A percentile compares a stretch with the other conserved stretches of the same genome.
Evolutionary conservation across 2,888 invertebrate species (phyloP).

Genomic region (Ptychoptera contaminata): DNA sequence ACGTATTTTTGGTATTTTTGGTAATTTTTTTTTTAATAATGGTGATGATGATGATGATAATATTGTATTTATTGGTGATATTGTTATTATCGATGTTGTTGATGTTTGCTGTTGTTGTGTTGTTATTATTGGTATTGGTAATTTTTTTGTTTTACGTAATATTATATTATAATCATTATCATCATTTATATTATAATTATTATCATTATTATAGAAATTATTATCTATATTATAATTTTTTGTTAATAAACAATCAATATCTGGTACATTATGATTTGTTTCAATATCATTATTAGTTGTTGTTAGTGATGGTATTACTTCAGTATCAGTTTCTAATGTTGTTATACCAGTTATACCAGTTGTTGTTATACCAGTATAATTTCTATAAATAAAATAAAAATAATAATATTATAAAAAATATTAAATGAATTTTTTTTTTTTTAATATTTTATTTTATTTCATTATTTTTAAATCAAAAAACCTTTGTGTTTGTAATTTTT

Average conservation of each 20-base stretch:
- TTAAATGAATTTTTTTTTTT: not conserved
- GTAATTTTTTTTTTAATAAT: not conserved
- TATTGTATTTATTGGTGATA: conserved; percentile 3
- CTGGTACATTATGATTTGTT: too few relatives aligned
- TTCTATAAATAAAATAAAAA: not conserved
- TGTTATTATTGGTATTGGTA: conserved; percentile 17
- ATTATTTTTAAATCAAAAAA: not conserved
- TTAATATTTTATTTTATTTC: too few relatives aligned
- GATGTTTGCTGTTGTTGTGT: conserved; percentile 4
- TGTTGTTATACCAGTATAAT: not conserved
- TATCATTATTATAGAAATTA: too few relatives aligned
- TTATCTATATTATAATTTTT: too few relatives aligned
- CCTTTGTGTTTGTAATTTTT: not conserved
- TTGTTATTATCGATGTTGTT: not conserved
- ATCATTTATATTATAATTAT: too few relatives aligned
- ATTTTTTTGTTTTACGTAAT: conserved; percentile 15
- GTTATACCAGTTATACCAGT: not conserved
- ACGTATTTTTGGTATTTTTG: not conserved
- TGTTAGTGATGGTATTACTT: not conserved
- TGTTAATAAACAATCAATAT: too few relatives aligned
- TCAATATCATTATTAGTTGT: not conserved
- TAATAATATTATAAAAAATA: too few relatives aligned
- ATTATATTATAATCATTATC: conserved; percentile 3
- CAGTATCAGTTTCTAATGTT: not conserved
- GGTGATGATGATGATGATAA: not conserved